A percentile compares a stretch with the other conserved stretches of the same genome.
phyloP scores from a whole-genome alignment of 2,888 invertebrate species.

The Caenorhabditis sulstoni region DNA sequence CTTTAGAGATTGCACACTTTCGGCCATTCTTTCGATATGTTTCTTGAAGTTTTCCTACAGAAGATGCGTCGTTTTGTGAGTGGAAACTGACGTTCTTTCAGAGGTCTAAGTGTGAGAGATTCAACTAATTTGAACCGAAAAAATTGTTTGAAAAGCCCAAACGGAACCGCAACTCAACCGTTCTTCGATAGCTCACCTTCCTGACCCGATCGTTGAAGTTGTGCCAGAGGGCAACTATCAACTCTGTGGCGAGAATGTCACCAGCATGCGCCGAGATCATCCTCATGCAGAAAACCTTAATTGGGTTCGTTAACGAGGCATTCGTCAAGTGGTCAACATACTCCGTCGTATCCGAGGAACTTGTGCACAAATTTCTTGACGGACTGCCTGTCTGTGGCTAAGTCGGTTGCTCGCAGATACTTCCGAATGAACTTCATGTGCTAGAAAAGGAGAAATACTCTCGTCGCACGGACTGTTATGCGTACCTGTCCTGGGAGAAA shows the following conservation, averaged over 20 bases:
- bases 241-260: conserved; percentile 81
- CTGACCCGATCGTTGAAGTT: conserved; percentile 81
- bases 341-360: conserved; percentile 80
- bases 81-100: no score
- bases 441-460: conserved; percentile 64
- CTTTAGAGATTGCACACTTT: conserved; percentile 52
- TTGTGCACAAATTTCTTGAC: conserved; percentile 81
- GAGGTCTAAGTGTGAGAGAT: neutral
- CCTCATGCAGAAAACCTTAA: conserved; percentile 80
- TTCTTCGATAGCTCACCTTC: conserved; percentile 67
- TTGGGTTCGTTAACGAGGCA: conserved; percentile 22
- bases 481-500: conserved; percentile 80
- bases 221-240: conserved; percentile 80
- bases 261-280: conserved; percentile 81
- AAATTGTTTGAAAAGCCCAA: conserved; percentile 40
- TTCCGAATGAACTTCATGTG: conserved; percentile 81
- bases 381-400: conserved; percentile 80
- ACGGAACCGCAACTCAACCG: conserved; percentile 44
- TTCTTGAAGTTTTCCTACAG: neutral
- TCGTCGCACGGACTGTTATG: neutral
- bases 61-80: neutral
- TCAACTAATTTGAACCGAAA: conserved; percentile 10
- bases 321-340: conserved; percentile 25
- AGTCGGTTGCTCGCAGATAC: conserved; percentile 80
- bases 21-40: conserved; percentile 5